These are phyloP conservation scores for Drosophila merina DNA, from an alignment of 2,888 invertebrate genomes.

Conservation along the genomic window DNA sequence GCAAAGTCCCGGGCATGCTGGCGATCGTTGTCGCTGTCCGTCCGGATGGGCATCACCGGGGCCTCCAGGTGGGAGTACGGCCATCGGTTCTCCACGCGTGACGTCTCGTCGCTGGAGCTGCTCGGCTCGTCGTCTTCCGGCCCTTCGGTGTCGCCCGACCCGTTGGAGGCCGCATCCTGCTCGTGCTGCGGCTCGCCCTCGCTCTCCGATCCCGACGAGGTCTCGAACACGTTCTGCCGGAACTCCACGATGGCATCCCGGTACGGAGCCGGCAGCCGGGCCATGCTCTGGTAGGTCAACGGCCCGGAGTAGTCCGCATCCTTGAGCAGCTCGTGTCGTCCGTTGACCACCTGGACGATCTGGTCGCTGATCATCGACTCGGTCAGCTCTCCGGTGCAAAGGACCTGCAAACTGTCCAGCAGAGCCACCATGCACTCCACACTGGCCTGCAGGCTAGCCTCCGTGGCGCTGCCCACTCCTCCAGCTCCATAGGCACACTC, in stretches of 20 bases:
- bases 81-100: constrained; percentile 83
- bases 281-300: constrained; percentile 92
- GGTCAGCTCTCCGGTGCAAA: constrained; percentile 91
- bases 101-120: constrained; percentile 84
- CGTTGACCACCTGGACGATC: constrained; percentile 87
- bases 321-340: constrained; percentile 88
- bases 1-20: constrained; percentile 94
- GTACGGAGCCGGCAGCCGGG: constrained; percentile 92
- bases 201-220: constrained; percentile 85
- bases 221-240: constrained; percentile 88
- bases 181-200: constrained; percentile 90
- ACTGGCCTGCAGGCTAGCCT: constrained; percentile 90
- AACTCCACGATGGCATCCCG: constrained; percentile 89
- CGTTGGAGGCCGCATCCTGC: constrained; percentile 89
- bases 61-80: constrained; percentile 84
- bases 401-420: constrained; percentile 91
- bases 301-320: constrained; percentile 93
- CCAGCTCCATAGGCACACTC: constrained; percentile 90
- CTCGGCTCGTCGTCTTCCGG: constrained; percentile 87
- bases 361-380: constrained; percentile 85
- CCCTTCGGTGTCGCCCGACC: constrained; percentile 88
- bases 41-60: constrained; percentile 82
- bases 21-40: constrained; percentile 92
- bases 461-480: constrained; percentile 89
- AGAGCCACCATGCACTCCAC: constrained; percentile 93